Evolutionary conservation across 2,888 invertebrate species (phyloP).

Genomic region (Odontomyia ornata): DNA sequence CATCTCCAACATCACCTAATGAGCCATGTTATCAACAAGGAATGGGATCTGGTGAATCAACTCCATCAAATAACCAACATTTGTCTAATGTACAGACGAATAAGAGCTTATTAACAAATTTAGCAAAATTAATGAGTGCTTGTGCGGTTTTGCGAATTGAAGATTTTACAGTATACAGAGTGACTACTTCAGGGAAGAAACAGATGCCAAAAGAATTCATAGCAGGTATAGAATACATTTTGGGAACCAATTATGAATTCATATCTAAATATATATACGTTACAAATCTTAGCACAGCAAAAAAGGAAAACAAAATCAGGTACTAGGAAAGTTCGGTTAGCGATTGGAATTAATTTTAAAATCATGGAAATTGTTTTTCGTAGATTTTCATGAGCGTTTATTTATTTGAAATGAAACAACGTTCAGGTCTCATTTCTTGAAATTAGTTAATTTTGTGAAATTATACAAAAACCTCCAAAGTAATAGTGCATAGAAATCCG

Average conservation of each 20-base stretch:
- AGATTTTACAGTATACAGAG: slow-evolving; percentile 89
- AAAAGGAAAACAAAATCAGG: slow-evolving; percentile 68
- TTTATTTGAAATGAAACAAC: no score
- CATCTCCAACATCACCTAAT: slow-evolving; percentile 50
- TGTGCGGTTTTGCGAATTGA: slow-evolving; percentile 89
- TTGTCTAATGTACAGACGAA: slow-evolving; percentile 44
- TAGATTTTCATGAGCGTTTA: no score
- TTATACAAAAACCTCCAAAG: no score
- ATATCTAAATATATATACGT: neutral
- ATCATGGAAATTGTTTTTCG: no score
- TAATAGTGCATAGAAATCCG: no score
- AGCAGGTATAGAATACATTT: slow-evolving; percentile 66
- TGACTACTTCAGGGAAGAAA: slow-evolving; percentile 79
- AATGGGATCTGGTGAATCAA: slow-evolving; percentile 51
- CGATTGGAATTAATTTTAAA: slow-evolving; percentile 48
- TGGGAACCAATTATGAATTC: neutral
- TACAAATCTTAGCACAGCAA: slow-evolving; percentile 65
- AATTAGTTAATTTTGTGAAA: no score
- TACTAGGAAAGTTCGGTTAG: slow-evolving; percentile 53
- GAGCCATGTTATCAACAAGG: slow-evolving; percentile 48
- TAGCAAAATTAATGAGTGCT: slow-evolving; percentile 89
- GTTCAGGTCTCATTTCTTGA: no score
- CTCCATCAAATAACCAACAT: slow-evolving; percentile 44
- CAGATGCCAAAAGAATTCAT: slow-evolving; percentile 82
- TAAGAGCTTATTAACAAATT: slow-evolving; percentile 71